phyloP scores from a whole-genome alignment of 2,113 vertebrate genomes.

The Mungos mungo region DNA sequence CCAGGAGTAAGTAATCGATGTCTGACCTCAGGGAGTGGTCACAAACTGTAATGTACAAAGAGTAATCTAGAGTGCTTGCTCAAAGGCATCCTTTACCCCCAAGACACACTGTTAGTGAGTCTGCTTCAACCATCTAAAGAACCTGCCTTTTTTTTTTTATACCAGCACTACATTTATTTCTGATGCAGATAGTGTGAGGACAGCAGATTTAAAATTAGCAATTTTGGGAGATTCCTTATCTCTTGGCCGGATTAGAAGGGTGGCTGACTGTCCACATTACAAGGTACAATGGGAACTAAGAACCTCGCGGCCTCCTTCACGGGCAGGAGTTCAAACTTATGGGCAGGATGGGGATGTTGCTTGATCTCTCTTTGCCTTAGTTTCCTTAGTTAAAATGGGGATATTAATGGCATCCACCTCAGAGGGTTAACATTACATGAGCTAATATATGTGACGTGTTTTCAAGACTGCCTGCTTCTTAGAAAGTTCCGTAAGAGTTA shows the following conservation, averaged over 20 bases:
- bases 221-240: not conserved
- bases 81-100: not conserved
- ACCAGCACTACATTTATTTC: not conserved
- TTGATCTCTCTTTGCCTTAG: not conserved
- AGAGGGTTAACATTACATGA: not conserved
- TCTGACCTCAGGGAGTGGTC: not conserved
- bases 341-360: not conserved
- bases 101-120: not conserved
- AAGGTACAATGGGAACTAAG: not conserved
- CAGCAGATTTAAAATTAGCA: not conserved
- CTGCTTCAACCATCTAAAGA: not conserved
- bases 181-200: not conserved
- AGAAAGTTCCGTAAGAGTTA: not conserved
- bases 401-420: not conserved
- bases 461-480: not conserved
- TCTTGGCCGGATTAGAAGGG: not conserved
- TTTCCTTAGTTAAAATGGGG: not conserved
- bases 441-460: not conserved
- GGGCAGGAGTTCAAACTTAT: not conserved
- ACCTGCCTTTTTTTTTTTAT: not conserved
- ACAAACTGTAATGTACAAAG: not conserved
- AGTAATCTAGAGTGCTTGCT: not conserved
- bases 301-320: not conserved
- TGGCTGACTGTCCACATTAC: not conserved
- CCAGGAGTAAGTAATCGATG: not conserved